Conservation (phyloP, 1,140 invertebrate species). For the Drosophila takahashii region DNA sequence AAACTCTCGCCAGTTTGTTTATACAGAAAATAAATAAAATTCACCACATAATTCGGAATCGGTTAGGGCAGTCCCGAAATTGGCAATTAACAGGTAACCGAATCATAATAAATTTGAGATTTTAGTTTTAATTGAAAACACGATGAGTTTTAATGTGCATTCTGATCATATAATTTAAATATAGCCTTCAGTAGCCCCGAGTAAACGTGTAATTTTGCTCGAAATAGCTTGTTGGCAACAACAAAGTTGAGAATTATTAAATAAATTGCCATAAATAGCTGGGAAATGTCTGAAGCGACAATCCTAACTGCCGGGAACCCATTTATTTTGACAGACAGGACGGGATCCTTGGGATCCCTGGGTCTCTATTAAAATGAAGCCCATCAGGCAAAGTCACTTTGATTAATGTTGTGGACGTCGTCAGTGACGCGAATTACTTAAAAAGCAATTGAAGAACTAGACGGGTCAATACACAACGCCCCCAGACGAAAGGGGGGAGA, state of each 20-base stretch:
- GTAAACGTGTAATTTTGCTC: background rate
- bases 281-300: background rate
- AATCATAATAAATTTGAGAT: background rate
- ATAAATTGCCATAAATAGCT: slow-evolving; percentile 7
- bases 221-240: background rate
- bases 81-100: background rate
- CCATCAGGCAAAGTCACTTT: slow-evolving; percentile 14
- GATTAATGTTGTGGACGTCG: slow-evolving; percentile 17
- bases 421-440: slow-evolving; percentile 40
- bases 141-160: background rate
- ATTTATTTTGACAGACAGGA: slow-evolving; percentile 11
- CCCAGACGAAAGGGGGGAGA: slow-evolving; percentile 2
- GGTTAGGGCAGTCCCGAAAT: slow-evolving; percentile 18
- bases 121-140: background rate
- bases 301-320: background rate
- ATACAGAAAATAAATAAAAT: slow-evolving; percentile 11
- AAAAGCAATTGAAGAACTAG: slow-evolving; percentile 34
- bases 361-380: background rate
- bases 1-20: slow-evolving; percentile 17
- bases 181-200: background rate
- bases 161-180: background rate
- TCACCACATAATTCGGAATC: background rate
- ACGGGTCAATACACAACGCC: slow-evolving; percentile 17
- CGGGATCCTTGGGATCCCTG: slow-evolving; percentile 7
- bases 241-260: background rate